These are phyloP conservation scores for Misgurnus mizolepis DNA, from an alignment of 2,113 vertebrate species.

Conservation along the genomic window DNA sequence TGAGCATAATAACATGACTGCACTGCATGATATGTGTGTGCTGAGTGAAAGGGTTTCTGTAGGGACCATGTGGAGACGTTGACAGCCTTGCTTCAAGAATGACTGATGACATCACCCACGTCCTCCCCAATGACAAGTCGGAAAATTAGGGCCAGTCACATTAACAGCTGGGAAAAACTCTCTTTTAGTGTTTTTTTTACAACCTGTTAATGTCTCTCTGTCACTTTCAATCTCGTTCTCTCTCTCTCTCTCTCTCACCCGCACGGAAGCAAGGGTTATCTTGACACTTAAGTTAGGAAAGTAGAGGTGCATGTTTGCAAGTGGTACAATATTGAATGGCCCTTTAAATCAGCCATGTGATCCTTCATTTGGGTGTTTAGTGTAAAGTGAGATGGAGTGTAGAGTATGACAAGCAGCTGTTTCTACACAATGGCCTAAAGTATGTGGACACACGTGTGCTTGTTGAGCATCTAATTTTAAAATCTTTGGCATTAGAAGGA, in stretches of 20 bases:
- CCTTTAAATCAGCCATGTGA: neutral
- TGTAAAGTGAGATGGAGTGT: neutral
- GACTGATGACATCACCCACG: neutral
- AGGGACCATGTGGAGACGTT: neutral
- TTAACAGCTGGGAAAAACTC: slow-evolving; percentile 33
- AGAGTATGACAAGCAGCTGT: too few species aligned
- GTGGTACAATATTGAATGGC: neutral
- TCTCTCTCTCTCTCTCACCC: neutral
- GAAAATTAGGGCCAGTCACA: slow-evolving; percentile 26
- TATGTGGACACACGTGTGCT: too few species aligned
- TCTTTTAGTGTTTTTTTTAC: neutral
- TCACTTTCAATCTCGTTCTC: slow-evolving; percentile 3
- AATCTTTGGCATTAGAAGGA: too few species aligned
- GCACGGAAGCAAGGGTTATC: too few species aligned
- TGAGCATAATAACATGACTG: neutral
- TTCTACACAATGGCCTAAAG: too few species aligned
- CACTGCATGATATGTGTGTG: neutral
- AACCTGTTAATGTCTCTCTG: slow-evolving; percentile 22
- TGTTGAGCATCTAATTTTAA: too few species aligned
- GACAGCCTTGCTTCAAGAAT: neutral
- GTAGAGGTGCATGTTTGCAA: neutral
- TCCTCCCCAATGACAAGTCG: neutral
- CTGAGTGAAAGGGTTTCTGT: neutral
- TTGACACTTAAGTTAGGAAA: neutral
- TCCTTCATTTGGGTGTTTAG: neutral